These are phyloP conservation scores for Drosophila nigricruria DNA, from an alignment of 2,888 invertebrate species.

Conservation along the genomic window DNA sequence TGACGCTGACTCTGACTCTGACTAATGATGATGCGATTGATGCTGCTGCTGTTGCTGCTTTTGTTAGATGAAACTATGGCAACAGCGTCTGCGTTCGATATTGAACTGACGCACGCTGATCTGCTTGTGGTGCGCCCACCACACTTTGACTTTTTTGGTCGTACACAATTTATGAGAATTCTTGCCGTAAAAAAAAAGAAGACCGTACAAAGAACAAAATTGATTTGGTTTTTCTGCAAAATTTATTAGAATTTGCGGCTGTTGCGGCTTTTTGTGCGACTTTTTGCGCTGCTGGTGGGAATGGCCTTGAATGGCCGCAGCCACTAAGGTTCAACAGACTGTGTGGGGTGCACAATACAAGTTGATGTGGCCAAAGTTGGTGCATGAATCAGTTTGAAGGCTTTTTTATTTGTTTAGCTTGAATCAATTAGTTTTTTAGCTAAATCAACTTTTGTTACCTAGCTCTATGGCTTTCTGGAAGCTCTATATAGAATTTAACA, in stretches of 20 bases:
- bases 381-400: constrained; percentile 47
- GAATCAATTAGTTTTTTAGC: constrained; percentile 14
- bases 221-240: constrained; percentile 59
- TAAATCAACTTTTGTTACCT: constrained; percentile 32
- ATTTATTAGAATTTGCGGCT: constrained; percentile 68
- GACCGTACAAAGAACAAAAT: constrained; percentile 53
- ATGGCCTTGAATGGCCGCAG: constrained; percentile 65
- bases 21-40: constrained; percentile 57
- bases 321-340: constrained; percentile 69
- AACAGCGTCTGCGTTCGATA: constrained; percentile 14
- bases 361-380: constrained; percentile 50
- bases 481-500: too few relatives aligned
- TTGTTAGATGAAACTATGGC: constrained; percentile 35
- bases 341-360: constrained; percentile 59
- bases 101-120: constrained; percentile 33
- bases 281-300: constrained; percentile 55
- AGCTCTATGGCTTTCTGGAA: constrained; percentile 33
- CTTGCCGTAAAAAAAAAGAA: constrained; percentile 56
- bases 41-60: constrained; percentile 21
- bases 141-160: constrained; percentile 61
- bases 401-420: background rate
- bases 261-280: constrained; percentile 52
- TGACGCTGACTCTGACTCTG: constrained; percentile 18
- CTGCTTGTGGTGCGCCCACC: constrained; percentile 65
- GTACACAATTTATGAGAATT: constrained; percentile 57